phyloP scores from a whole-genome alignment of 2,888 invertebrate genomes.

The Pedicia rivosa region DNA sequence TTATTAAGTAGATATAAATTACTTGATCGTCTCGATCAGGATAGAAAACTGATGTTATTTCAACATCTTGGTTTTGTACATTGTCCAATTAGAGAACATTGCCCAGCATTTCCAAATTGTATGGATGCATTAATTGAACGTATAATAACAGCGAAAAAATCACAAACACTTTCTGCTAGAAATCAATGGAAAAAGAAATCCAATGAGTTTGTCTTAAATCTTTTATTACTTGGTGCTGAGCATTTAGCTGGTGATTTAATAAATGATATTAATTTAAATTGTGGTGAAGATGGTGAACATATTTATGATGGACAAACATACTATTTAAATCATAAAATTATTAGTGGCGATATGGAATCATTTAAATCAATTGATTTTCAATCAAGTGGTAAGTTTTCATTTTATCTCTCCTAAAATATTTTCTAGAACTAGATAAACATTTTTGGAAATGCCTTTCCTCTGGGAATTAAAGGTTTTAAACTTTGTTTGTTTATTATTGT shows the following conservation, averaged over 20 bases:
- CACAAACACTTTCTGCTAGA: conserved; percentile 18
- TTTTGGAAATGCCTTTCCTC: no score
- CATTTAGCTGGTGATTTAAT: conserved; percentile 77
- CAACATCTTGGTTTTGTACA: conserved; percentile 93
- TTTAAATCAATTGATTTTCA: conserved; percentile 73
- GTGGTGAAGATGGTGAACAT: conserved; percentile 70
- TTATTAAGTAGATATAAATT: conserved; percentile 76
- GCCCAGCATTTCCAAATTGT: conserved; percentile 75
- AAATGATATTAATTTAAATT: conserved; percentile 69
- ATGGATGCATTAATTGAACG: conserved; percentile 63
- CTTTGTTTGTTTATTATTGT: no score
- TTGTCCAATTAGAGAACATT: conserved; percentile 86
- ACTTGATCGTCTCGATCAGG: conserved; percentile 85
- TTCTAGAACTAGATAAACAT: conserved; percentile 2
- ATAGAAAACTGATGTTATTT: conserved; percentile 83
- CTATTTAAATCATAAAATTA: conserved; percentile 68
- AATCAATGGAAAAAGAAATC: conserved; percentile 2
- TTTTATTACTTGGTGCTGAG: conserved; percentile 75
- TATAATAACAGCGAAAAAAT: conserved; percentile 45
- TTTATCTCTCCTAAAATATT: neutral
- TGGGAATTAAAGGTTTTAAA: no score
- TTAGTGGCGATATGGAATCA: conserved; percentile 78
- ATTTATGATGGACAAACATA: conserved; percentile 64
- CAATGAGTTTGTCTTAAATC: conserved; percentile 42
- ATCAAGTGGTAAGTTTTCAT: conserved; percentile 55